Percentiles rank a stretch among this genome's conserved stretches.
Evolutionary conservation across 2,797 vertebrate genomes (phyloP).

Genomic region (Scolopax bukidnonensis): DNA sequence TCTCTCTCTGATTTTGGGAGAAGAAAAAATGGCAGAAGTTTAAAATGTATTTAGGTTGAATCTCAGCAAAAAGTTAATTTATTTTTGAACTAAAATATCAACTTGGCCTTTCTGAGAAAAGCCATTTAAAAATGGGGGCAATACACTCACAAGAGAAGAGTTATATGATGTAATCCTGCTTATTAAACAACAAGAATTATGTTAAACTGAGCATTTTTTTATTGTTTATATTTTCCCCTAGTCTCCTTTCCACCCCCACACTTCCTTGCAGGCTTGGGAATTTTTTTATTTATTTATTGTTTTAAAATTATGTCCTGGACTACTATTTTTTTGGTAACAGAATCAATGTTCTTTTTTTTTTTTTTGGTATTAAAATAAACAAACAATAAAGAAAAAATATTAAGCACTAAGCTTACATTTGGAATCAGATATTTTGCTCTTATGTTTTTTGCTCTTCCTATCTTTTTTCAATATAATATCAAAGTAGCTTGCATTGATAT

Average conservation of each 20-base stretch:
- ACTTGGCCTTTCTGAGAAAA: not conserved
- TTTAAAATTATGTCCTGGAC: not conserved
- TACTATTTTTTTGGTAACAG: not conserved
- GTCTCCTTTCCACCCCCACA: not conserved
- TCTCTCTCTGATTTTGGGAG: no score
- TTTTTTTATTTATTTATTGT: not conserved
- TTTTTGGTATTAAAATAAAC: not conserved
- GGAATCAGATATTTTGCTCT: not conserved
- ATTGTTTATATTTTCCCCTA: not conserved
- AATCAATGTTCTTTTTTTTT: not conserved
- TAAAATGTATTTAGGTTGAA: not conserved
- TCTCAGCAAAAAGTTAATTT: not conserved
- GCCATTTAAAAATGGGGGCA: rapidly evolving
- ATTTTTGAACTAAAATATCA: not conserved
- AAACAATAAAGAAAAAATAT: not conserved
- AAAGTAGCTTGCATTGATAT: not conserved
- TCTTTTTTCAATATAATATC: not conserved
- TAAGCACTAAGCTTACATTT: not conserved
- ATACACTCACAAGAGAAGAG: not conserved
- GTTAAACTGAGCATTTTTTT: not conserved
- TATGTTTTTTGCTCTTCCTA: not conserved
- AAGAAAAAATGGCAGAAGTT: not conserved
- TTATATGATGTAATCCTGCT: not conserved
- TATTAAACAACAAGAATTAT: not conserved
- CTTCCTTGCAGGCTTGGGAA: not conserved